A percentile compares a stretch with the other conserved stretches of the same genome.
These are phyloP conservation scores for Cyanistes caeruleus DNA, from an alignment of 2,113 vertebrate species.

Conservation along the genomic window DNA sequence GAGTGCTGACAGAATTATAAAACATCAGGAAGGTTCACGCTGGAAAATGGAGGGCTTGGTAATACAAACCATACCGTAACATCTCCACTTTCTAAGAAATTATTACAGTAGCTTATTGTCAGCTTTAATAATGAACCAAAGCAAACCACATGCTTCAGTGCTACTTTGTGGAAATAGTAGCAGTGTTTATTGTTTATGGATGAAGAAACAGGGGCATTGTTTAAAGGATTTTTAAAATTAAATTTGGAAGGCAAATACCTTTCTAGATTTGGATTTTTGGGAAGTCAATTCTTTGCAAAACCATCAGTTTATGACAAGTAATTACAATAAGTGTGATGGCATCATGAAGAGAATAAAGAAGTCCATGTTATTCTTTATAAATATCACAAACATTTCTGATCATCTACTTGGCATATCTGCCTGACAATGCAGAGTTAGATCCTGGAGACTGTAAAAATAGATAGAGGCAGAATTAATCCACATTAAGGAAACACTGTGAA, in stretches of 20 bases:
- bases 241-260: not conserved
- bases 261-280: not conserved
- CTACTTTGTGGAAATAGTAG: slow-evolving; percentile 49
- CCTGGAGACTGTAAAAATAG: not conserved
- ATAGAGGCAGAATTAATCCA: not conserved
- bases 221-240: not conserved
- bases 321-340: not conserved
- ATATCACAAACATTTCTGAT: not conserved
- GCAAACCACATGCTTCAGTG: not conserved
- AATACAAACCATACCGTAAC: slow-evolving; percentile 48
- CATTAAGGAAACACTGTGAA: not conserved
- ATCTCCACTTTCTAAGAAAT: slow-evolving; percentile 53
- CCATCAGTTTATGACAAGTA: not conserved
- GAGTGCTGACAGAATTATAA: not conserved
- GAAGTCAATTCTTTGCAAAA: not conserved
- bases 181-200: not conserved
- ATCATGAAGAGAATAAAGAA: not conserved
- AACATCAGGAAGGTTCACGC: slow-evolving; percentile 16
- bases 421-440: not conserved
- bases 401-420: not conserved
- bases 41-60: slow-evolving; percentile 43
- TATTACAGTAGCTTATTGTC: slow-evolving; percentile 19
- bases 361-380: not conserved
- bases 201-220: not conserved
- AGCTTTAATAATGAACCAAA: slow-evolving; percentile 48